These are phyloP conservation scores for Meles meles DNA, from an alignment of 2,113 vertebrate species.

Conservation along the genomic window DNA sequence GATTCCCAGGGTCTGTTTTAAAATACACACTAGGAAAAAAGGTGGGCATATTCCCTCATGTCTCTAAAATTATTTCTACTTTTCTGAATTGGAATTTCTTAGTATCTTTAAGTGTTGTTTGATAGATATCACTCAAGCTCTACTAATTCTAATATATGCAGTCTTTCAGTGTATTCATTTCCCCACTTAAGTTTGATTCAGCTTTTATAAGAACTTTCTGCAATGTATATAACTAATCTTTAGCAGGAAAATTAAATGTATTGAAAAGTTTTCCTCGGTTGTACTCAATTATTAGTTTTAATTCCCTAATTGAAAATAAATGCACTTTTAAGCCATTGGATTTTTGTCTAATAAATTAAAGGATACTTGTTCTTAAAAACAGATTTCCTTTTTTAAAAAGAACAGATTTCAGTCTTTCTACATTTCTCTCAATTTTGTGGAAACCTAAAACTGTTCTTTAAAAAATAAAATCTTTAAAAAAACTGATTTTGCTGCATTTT, in stretches of 20 bases:
- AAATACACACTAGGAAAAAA: not conserved
- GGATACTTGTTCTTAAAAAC: not conserved
- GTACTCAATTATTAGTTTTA: constrained; percentile 32
- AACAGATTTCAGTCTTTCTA: not conserved
- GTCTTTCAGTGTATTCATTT: not conserved
- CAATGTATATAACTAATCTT: not conserved
- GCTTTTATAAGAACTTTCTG: not conserved
- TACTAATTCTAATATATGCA: not conserved
- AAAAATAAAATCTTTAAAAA: not conserved
- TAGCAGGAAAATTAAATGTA: constrained; percentile 31
- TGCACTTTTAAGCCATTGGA: not conserved
- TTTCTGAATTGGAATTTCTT: constrained; percentile 13
- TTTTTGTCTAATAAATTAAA: constrained; percentile 32
- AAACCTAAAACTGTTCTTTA: not conserved
- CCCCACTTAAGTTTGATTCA: not conserved
- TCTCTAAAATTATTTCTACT: not conserved
- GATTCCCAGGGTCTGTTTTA: not conserved
- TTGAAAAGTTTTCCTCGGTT: not conserved
- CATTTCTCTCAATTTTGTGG: not conserved
- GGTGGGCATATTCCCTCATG: not conserved
- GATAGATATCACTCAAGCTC: not conserved
- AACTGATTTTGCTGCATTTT: not conserved
- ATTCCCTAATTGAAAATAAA: constrained; percentile 25
- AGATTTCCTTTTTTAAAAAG: not conserved
- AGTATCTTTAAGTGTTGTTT: not conserved